These are phyloP conservation scores for Rhamnusium bicolor DNA, from an alignment of 2,888 invertebrate species.

Conservation along the genomic window DNA sequence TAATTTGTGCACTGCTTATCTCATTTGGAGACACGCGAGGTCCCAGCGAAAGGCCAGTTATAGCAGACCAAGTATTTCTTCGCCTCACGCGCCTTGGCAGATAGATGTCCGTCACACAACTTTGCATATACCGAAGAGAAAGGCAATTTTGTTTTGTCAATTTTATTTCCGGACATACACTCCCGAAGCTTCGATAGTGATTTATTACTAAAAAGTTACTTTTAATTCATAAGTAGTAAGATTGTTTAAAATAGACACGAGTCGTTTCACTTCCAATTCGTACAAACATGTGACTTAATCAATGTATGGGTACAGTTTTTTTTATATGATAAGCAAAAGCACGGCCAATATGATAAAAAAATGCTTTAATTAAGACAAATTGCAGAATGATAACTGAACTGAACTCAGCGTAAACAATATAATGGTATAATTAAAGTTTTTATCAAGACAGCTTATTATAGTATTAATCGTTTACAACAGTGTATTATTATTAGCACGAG, in stretches of 20 bases:
- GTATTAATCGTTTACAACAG: too few relatives aligned
- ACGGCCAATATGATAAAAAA: too few relatives aligned
- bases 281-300: too few relatives aligned
- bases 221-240: not conserved
- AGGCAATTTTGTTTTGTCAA: not conserved
- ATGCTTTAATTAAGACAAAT: too few relatives aligned
- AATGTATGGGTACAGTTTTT: too few relatives aligned
- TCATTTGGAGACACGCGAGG: not conserved
- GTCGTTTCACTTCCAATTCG: not conserved
- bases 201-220: not conserved
- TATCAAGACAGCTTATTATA: too few relatives aligned
- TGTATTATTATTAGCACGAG: too few relatives aligned
- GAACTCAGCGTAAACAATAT: too few relatives aligned
- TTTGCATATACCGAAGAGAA: not conserved
- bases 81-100: not conserved
- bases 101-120: not conserved
- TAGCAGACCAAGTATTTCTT: not conserved
- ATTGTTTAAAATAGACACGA: not conserved
- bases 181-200: not conserved
- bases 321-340: too few relatives aligned
- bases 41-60: not conserved
- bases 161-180: not conserved
- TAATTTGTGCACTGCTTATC: not conserved
- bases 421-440: too few relatives aligned
- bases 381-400: too few relatives aligned